These are phyloP conservation scores for Epinotia bilunana DNA, from an alignment of 2,888 invertebrate species.

Conservation along the genomic window DNA sequence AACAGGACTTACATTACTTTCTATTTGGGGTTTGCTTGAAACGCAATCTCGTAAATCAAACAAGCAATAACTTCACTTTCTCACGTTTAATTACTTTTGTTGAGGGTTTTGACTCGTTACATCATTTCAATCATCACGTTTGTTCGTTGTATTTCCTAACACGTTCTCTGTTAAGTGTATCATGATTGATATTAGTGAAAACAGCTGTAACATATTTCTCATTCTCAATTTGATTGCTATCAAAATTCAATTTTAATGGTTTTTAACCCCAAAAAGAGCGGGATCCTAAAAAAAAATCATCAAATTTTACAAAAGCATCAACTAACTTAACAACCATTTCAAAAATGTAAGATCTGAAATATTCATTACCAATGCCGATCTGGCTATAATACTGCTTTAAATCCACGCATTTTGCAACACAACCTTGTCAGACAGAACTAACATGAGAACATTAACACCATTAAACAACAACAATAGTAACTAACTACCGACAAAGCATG, in stretches of 20 bases:
- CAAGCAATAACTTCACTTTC: constrained; percentile 40
- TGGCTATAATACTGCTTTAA: constrained; percentile 22
- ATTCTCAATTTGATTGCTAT: not conserved
- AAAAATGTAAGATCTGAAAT: not conserved
- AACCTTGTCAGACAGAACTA: constrained; percentile 57
- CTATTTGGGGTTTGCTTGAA: constrained; percentile 21
- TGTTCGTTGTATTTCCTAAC: constrained; percentile 3
- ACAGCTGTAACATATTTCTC: not conserved
- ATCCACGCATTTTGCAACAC: constrained; percentile 55
- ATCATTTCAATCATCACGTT: constrained; percentile 25
- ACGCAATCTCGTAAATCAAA: constrained; percentile 37
- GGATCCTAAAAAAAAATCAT: not conserved
- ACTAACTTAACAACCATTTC: too few relatives aligned
- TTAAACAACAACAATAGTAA: constrained; percentile 60
- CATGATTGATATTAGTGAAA: not conserved
- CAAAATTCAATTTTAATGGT: not conserved
- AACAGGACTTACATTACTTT: constrained; percentile 30
- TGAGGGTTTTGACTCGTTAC: constrained; percentile 40
- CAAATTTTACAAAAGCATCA: too few relatives aligned
- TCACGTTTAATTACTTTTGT: constrained; percentile 40
- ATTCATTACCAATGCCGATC: constrained; percentile 3
- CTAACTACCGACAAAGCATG: constrained; percentile 58
- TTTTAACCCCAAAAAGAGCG: not conserved
- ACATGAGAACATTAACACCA: constrained; percentile 55
- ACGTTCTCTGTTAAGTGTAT: not conserved